Evolutionary conservation across 2,113 vertebrate species (phyloP), one percentile per base, ranked within the genome.

Genomic region (Piaya cayana): DNA sequence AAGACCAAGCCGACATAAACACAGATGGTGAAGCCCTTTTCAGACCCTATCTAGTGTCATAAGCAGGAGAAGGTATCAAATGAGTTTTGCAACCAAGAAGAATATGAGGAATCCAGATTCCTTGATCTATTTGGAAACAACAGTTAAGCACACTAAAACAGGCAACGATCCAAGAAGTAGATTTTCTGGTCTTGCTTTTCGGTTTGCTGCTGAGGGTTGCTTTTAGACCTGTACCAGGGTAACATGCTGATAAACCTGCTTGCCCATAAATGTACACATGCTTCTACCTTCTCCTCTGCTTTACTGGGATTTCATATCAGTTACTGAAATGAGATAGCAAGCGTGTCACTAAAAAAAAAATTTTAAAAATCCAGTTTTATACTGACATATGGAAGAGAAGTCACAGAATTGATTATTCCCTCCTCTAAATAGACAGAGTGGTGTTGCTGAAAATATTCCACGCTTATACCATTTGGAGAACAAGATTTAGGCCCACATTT

Each of bases 1-100:
- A 67, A 87, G 49, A 60, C 26, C 62, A 82, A 82, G 90, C 90
- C 84, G 94, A 95, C 49, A 92, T 37, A 96, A 92, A 95, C 86
- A 96, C 82, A 95, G 90, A 86, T 90, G 86, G 89, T 53, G 80
- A 86, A 86, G 76, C 59, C 45, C 64, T 90, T 90, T 77, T 70
- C 86, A 90, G 88, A 64, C 23, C 47, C 92, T 89, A 59, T 94
- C 95, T 86, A 15, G 67, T 92, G 80, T 84, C 89, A 83, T 86
- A 88, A 71, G 68, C 96, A 93, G 60, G 19, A 92, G 86, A 92
- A 84, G 37, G 64, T 69, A 95, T 95, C 86, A 55, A 83, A 86
- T 92, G 11, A 72, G 74, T 91, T 89, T 69, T 96, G 81, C 59
- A 88, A 21, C 49, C 63, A 37, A 14, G 34, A 91, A 92, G 55